Evolutionary conservation across 1,140 invertebrate genomes (phyloP).

Genomic region (Achatina immaculata): DNA sequence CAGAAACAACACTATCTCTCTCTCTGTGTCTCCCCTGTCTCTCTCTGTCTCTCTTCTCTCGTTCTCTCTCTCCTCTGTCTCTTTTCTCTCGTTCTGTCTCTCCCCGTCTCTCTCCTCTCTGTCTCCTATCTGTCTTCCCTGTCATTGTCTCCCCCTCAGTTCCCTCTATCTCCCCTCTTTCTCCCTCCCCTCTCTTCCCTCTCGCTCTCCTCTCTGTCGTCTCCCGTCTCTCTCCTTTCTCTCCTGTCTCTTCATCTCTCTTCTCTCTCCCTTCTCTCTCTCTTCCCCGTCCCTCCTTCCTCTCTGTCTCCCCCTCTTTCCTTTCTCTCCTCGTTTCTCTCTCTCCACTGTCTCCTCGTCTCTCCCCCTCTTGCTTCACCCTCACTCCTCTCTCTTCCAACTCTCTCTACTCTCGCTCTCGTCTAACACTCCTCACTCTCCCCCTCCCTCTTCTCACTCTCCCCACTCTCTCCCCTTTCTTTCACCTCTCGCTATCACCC

Average conservation of each 20-base stretch:
- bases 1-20: too few relatives aligned
- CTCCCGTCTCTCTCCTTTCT: neutral
- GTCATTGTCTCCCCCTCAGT: constrained; percentile 18
- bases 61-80: neutral
- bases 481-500: neutral
- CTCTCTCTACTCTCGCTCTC: neutral
- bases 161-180: constrained; percentile 23
- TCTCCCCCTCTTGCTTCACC: neutral
- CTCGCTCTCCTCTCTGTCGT: constrained; percentile 21
- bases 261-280: neutral
- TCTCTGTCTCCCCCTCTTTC: neutral
- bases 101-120: constrained; percentile 20
- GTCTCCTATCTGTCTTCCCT: constrained; percentile 12
- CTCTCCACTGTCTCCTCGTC: constrained; percentile 18
- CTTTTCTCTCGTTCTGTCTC: constrained; percentile 1
- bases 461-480: neutral
- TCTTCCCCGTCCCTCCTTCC: neutral
- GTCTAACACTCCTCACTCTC: neutral
- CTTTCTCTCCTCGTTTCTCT: constrained; percentile 30
- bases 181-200: constrained; percentile 24
- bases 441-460: neutral
- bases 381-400: neutral
- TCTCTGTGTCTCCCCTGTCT: constrained; percentile 14
- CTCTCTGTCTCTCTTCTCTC: neutral
- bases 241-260: neutral